Base-by-base conservation (phyloP, 2,113 vertebrate species). In the Albula goreensis region DNA sequence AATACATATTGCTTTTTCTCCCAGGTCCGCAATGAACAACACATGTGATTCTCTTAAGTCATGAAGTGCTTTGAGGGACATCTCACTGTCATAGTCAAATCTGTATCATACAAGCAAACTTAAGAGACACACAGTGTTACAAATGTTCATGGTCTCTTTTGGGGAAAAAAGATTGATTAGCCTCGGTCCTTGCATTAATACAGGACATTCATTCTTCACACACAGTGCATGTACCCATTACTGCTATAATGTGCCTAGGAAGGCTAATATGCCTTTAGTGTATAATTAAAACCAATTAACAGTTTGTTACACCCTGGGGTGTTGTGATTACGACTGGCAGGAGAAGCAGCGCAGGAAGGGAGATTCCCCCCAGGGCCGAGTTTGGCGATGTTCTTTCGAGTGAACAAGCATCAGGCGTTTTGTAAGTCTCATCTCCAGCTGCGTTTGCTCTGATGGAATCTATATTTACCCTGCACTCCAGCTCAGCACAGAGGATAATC, bases 401-500 rank as follows among this genome's bases (percentile, higher is more conserved):
- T 41, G 31, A 41, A 41, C 31, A 41, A 41, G 31, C 31, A 41
- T 41, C 31, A 41, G 31, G 31, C 31, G 31, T 41, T 41, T 41
- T 41, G 48, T 49, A 77, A 74, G 66, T 19, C 22, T 19, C 7
- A 19, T 52, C 50, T 17, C 83, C 83, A 12, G 83, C 83, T 70
- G 63, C n/a, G 60, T 50, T 13, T 4, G 56, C 57, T 74, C 57
- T 12, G 13, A 63, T 50, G 83, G 41, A 84, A 48, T 19, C 63
- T 49, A 51, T 84, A 84, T 63, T 77, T 83, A 74, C 83, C 60
- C 66, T 22, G 50, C n/a, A 15, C 49, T 70, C 56, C 2, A 49
- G 83, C 83, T 13, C 31, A 11, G 52, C 56, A 41, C 11, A 4
- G 31, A 17, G 13, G 13, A 41, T 48, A 83, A 60, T 60, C 41